Evolutionary conservation across 1,140 invertebrate species (phyloP).

Genomic region (Apis dorsata): DNA sequence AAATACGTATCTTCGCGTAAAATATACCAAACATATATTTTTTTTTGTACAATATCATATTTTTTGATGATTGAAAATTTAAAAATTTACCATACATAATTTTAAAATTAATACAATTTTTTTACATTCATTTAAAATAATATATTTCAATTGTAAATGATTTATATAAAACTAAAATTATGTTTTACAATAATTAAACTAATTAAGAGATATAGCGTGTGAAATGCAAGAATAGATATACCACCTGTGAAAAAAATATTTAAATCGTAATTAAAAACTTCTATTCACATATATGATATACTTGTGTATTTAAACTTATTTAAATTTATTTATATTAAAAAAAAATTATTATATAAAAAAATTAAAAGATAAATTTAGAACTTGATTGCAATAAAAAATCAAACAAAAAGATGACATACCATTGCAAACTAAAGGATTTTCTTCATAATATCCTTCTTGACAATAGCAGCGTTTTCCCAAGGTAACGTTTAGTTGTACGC

Average conservation of each 20-base stretch:
- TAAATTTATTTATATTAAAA: neutral
- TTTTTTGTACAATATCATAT: neutral
- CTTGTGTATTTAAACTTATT: neutral
- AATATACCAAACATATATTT: neutral
- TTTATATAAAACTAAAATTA: slow-evolving; percentile 43
- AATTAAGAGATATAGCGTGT: slow-evolving; percentile 54
- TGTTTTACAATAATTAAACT: slow-evolving; percentile 52
- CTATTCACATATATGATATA: neutral
- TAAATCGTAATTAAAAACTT: neutral
- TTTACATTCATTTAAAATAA: neutral
- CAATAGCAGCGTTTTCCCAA: slow-evolving; percentile 77
- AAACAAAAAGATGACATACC: slow-evolving; percentile 63
- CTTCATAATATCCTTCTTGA: slow-evolving; percentile 73
- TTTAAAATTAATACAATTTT: neutral
- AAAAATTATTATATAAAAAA: neutral
- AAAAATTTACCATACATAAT: neutral
- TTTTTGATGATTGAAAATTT: slow-evolving; percentile 12
- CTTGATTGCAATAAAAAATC: neutral
- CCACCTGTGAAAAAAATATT: slow-evolving; percentile 62
- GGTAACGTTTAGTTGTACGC: slow-evolving; percentile 65
- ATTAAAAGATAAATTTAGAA: neutral
- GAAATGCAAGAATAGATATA: slow-evolving; percentile 51
- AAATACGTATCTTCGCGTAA: neutral
- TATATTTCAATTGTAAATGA: slow-evolving; percentile 17
- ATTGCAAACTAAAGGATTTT: slow-evolving; percentile 71